Base-by-base conservation (phyloP, 2,888 invertebrate species). In the Rotaria sp. region DNA sequence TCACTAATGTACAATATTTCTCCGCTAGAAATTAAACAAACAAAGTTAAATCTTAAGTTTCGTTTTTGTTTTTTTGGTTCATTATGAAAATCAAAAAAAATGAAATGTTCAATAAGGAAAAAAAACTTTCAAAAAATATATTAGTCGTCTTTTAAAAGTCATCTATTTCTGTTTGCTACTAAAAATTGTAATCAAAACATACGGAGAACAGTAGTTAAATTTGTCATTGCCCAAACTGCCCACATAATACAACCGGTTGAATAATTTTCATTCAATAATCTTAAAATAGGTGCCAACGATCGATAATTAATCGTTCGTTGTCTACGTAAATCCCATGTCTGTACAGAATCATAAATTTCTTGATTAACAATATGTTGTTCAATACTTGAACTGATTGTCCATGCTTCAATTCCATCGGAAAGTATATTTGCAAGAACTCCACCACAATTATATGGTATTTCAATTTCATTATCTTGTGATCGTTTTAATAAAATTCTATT, bases 221-320 rank as follows among this genome's bases (percentile, higher is more conserved):
- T 98, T 85, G 97, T 96, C 87, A 98, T 93, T 0, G 97, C 97
- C 97, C 97, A 98, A 15, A 95, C 94, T 5, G 97, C 96, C 97
- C 97, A 97, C 90, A 96, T 94, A 91, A 96, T 96, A 91, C 96
- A 96, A 90, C 95, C 94, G 1, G 95, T 95, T 1, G 96, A 96
- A 89, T 94, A 94, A 86, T 94, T 94, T 80, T 89, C 88, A 87
- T 94, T 93, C 84, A 96, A 93, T 87, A 98, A 92, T 88, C 95
- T 93, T 45, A 98, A 92, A 87, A 98, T 96, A 0, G 98, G 98
- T 90, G 96, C 94, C 92, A 98, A 97, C 52, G 95, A 95, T 88
- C 96, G 94, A 92, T 98, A 98, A 92, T 98, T 98, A 88, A 98
- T 98, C 91, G 96, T 97, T 80, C 98, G 93, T 89, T 94, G 94